Percentiles rank a stretch among this genome's conserved stretches.
phyloP scores from a whole-genome alignment of 1,140 invertebrate genomes.

The Pseudomyrmex concolor region DNA sequence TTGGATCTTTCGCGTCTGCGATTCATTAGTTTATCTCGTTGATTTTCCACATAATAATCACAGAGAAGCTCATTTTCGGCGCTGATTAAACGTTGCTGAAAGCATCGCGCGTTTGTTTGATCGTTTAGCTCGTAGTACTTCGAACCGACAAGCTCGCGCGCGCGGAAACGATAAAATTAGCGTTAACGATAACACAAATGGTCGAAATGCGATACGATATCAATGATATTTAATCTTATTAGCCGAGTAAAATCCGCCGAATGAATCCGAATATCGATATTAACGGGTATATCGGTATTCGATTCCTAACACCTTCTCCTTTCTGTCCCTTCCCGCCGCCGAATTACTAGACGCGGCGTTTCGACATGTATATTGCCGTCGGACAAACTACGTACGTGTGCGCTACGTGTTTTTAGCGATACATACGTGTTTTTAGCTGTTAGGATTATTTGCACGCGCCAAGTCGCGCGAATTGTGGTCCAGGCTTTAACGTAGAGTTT shows the following conservation, averaged over 20 bases:
- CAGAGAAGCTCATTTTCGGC: conserved; percentile 5
- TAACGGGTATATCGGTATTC: neutral
- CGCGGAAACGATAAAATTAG: conserved; percentile 19
- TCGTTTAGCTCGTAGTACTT: neutral
- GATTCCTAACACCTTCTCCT: too few relatives aligned
- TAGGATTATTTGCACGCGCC: conserved; percentile 69
- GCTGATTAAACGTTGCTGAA: conserved; percentile 26
- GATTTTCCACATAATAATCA: conserved; percentile 33
- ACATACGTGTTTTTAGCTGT: conserved; percentile 52
- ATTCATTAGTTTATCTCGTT: conserved; percentile 17
- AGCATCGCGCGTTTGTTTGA: neutral
- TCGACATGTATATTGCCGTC: conserved; percentile 16
- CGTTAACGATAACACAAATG: conserved; percentile 15
- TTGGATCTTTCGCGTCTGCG: conserved; percentile 30
- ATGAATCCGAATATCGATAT: neutral
- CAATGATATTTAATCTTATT: conserved; percentile 37
- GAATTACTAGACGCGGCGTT: conserved; percentile 4
- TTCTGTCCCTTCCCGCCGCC: too few relatives aligned
- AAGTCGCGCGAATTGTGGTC: conserved; percentile 74
- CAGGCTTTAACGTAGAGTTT: conserved; percentile 76
- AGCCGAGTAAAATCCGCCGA: conserved; percentile 16
- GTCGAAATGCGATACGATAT: conserved; percentile 19
- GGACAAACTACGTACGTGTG: neutral
- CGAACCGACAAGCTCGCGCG: conserved; percentile 2
- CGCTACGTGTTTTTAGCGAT: conserved; percentile 62